Percentiles rank a stretch among this genome's conserved stretches.
These are phyloP conservation scores for Vidua chalybeata DNA, from an alignment of 2,113 vertebrate genomes.

Conservation along the genomic window DNA sequence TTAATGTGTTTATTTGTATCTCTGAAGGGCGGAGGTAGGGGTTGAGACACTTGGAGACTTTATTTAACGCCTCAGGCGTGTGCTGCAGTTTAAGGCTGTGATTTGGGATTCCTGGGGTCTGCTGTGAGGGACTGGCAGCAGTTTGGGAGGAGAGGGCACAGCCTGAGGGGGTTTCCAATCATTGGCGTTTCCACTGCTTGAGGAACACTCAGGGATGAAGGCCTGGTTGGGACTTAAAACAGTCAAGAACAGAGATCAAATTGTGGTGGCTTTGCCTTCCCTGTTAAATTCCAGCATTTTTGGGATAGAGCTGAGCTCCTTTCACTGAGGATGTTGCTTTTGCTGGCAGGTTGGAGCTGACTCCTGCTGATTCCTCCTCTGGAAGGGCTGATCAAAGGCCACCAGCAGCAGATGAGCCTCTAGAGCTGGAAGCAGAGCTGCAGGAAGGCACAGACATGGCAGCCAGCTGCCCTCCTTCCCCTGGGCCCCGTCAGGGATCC, in stretches of 20 bases:
- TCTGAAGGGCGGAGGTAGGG: not conserved
- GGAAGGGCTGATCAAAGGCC: not conserved
- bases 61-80: not conserved
- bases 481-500: not conserved
- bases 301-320: constrained; percentile 5
- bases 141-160: not conserved
- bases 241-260: rapidly evolving
- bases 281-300: not conserved
- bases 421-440: not conserved
- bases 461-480: not conserved
- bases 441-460: constrained; percentile 24
- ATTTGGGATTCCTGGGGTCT: not conserved
- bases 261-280: not conserved
- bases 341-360: constrained; percentile 62
- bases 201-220: not conserved
- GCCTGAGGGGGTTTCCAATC: rapidly evolving
- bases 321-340: not conserved
- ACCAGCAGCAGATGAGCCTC: not conserved
- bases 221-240: not conserved
- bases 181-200: not conserved
- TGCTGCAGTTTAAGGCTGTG: not conserved
- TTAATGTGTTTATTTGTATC: not conserved
- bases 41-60: not conserved
- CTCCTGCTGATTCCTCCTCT: constrained; percentile 32
- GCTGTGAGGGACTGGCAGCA: not conserved